Evolutionary conservation across 1,140 invertebrate genomes (phyloP), one percentile per base, ranked within the genome.

Genomic region (Sesamia nonagrioides): DNA sequence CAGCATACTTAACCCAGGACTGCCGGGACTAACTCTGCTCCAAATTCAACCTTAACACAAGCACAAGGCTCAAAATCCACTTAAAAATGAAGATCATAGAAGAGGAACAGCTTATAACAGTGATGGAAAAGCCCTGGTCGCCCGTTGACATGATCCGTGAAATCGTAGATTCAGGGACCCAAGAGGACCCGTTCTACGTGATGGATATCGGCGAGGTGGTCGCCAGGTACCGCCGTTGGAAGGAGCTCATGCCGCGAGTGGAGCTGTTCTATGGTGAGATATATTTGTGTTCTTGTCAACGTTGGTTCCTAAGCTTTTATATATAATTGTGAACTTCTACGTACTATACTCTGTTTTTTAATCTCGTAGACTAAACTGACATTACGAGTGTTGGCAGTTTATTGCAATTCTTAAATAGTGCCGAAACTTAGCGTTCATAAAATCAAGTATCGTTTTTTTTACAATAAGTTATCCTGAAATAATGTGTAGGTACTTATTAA

Each of bases 111-210:
- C 95, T 95, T 80, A 96, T 97, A 69, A 95, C 96, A 78, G 96
- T 97, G 71, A 91, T 97, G 93, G 95, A 97, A 79, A 95, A 93
- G 54, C 91, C 94, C 17, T 96, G 96, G 86, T 95, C 95, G 74
- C 95, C 96, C 18, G 92, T 90, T 91, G 93, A 91, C 11, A 95
- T 97, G 42, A 95, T 97, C 56, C 91, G 95, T 58, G 95, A 96
- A 73, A 96, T 97, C 78, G 96, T 96, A 63, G 94, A 93, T 2
- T 93, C 92, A 45, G 95, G 95, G 21, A 83, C 95, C 56, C 97
- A 98, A 91, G 98, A 99, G 92, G 98, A 99, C 92, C 97, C 99
- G 52, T 99, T 99, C 94, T 99, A 98, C 92, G 97, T 99, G 63
- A 97, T 98, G 89, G 98, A 99, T 94, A 94, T 99, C 71, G 97